A percentile compares a stretch with the other conserved stretches of the same genome.
phyloP scores from a whole-genome alignment of 2,888 invertebrate species.

The Rugalucina vietnamica region DNA sequence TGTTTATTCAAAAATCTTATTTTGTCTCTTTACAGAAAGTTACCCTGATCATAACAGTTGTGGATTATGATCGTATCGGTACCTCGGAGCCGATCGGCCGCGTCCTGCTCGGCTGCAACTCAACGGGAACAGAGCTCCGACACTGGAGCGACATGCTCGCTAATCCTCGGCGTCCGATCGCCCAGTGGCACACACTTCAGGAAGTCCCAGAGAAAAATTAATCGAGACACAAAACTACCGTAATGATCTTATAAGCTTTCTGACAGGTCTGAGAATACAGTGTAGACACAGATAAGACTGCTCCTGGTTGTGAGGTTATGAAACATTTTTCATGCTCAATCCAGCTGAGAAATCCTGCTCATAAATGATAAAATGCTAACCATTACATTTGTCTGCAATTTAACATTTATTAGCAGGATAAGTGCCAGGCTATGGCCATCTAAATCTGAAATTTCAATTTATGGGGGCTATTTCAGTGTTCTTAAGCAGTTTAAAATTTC shows the following conservation, averaged over 20 bases:
- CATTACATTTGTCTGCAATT: no score
- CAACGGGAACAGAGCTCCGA: slow-evolving; percentile 98
- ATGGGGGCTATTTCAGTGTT: no score
- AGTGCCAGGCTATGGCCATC: no score
- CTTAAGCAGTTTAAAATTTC: no score
- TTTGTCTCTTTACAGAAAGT: slow-evolving; percentile 94
- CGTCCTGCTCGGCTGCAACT: slow-evolving; percentile 98
- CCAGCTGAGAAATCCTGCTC: no score
- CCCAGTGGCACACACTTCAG: slow-evolving; percentile 99
- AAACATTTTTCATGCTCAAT: no score
- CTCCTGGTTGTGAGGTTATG: no score
- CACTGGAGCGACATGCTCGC: slow-evolving; percentile 99
- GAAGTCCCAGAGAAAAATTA: slow-evolving; percentile 93
- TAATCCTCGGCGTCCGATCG: slow-evolving; percentile 99
- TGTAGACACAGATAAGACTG: no score
- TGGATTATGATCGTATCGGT: slow-evolving; percentile 99
- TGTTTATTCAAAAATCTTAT: no score
- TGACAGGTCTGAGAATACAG: background rate
- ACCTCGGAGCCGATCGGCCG: slow-evolving; percentile 99
- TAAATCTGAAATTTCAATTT: no score
- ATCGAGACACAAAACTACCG: slow-evolving; percentile 10
- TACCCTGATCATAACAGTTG: slow-evolving; percentile 98
- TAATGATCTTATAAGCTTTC: background rate
- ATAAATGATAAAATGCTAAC: no score
- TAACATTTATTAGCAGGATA: no score